A percentile compares a stretch with the other conserved stretches of the same genome.
phyloP scores from a whole-genome alignment of 2,113 vertebrate species.

The Elephantulus edwardii region DNA sequence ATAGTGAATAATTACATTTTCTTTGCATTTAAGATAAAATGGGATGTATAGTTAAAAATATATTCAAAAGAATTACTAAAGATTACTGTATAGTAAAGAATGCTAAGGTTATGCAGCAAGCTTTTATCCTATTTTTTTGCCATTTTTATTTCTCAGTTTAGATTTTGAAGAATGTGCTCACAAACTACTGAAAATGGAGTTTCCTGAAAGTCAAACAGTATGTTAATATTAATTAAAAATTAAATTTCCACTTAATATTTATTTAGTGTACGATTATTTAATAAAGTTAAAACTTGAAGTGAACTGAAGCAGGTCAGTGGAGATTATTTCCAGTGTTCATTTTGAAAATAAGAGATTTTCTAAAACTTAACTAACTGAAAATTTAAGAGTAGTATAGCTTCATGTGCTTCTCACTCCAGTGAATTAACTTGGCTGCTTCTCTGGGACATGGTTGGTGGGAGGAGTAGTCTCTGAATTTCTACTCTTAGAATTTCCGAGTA shows the following conservation, averaged over 20 bases:
- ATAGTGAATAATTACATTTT: constrained; percentile 15
- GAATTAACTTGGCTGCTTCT: not conserved
- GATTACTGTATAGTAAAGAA: not conserved
- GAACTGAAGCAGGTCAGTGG: constrained; percentile 4
- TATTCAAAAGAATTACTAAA: not conserved
- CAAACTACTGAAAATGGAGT: constrained; percentile 98
- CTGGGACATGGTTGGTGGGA: not conserved
- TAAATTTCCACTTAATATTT: not conserved
- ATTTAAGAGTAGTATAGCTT: not conserved
- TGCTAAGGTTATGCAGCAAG: not conserved
- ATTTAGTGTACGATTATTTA: not conserved
- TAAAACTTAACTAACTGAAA: constrained; percentile 18
- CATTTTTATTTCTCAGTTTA: constrained; percentile 87
- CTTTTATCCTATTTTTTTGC: constrained; percentile 40
- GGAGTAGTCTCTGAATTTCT: not conserved
- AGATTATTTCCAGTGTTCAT: not conserved
- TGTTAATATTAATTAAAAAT: constrained; percentile 73
- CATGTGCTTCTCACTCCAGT: not conserved
- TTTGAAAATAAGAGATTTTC: constrained; percentile 33
- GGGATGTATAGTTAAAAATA: not conserved
- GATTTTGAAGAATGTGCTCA: constrained; percentile 99
- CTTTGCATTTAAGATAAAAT: not conserved
- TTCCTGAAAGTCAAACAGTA: constrained; percentile 97
- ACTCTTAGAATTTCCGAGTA: not conserved
- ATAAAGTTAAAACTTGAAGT: constrained; percentile 24